phyloP scores from a whole-genome alignment of 1,140 invertebrate genomes.

The Penaeus japonicus region DNA sequence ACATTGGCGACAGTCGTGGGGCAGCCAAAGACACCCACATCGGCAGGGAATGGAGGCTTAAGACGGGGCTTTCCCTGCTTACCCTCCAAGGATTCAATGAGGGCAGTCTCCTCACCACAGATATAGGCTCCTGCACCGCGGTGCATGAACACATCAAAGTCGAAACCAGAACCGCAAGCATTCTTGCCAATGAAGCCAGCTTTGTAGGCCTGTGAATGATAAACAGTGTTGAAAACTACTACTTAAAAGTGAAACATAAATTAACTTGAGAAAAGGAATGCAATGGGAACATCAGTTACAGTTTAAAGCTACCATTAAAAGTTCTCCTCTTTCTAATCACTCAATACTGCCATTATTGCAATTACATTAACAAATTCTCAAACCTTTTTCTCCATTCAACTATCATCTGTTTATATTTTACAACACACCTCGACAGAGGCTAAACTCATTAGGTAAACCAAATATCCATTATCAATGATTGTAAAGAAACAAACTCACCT shows the following conservation, averaged over 20 bases:
- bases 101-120: slow-evolving; percentile 98
- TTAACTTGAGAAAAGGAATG: too few relatives aligned
- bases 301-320: too few relatives aligned
- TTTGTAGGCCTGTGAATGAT: slow-evolving; percentile 82
- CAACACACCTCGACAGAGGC: too few relatives aligned
- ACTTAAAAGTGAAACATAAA: too few relatives aligned
- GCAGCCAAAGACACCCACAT: slow-evolving; percentile 97
- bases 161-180: slow-evolving; percentile 95
- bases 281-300: too few relatives aligned
- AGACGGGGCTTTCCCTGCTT: slow-evolving; percentile 97
- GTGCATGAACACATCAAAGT: slow-evolving; percentile 98
- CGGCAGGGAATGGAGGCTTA: slow-evolving; percentile 99
- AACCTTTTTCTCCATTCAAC: too few relatives aligned
- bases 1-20: slow-evolving; percentile 99
- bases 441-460: too few relatives aligned
- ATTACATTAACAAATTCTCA: too few relatives aligned
- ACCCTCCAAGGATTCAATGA: slow-evolving; percentile 98
- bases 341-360: too few relatives aligned
- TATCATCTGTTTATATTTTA: too few relatives aligned
- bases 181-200: slow-evolving; percentile 96
- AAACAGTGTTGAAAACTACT: background rate
- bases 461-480: too few relatives aligned
- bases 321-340: too few relatives aligned
- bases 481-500: slow-evolving; percentile 73
- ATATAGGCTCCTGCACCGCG: slow-evolving; percentile 99